A percentile compares a stretch with the other conserved stretches of the same genome.
phyloP scores from a whole-genome alignment of 2,888 invertebrate species.

The Yponomeuta malinellus region DNA sequence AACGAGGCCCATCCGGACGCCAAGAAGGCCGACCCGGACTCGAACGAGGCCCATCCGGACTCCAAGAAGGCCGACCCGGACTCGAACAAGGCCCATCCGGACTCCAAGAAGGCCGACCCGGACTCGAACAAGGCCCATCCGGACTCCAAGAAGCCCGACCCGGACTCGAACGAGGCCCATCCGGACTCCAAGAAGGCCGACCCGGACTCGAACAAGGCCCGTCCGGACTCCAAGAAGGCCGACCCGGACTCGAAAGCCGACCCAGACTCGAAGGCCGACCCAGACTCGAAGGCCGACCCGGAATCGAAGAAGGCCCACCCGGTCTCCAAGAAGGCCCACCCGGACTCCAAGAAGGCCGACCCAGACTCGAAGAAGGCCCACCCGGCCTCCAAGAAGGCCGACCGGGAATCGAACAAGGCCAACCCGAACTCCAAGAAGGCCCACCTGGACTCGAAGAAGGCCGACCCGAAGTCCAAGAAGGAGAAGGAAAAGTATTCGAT shows the following conservation, averaged over 20 bases:
- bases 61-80: conserved; percentile 16
- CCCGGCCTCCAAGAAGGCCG: conserved; percentile 4
- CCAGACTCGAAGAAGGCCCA: conserved; percentile 23
- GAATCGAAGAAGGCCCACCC: too few species aligned
- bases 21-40: conserved; percentile 6
- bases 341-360: conserved; percentile 18
- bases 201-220: too few species aligned
- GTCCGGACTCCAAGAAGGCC: conserved; percentile 26
- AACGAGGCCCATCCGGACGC: conserved; percentile 18
- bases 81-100: not conserved
- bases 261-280: too few species aligned
- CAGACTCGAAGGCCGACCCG: too few species aligned
- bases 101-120: conserved; percentile 18
- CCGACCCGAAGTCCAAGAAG: conserved; percentile 19
- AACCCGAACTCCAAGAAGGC: conserved; percentile 20
- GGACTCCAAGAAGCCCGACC: conserved; percentile 20
- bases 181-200: conserved; percentile 26
- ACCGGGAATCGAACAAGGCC: too few species aligned
- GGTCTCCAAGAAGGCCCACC: too few species aligned
- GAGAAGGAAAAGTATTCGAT: conserved; percentile 39
- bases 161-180: too few species aligned
- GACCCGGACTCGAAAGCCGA: conserved; percentile 4
- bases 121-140: too few species aligned
- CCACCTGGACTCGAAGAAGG: conserved; percentile 20
- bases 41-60: conserved; percentile 15